Evolutionary conservation across 2,113 vertebrate species (phyloP), one percentile per base, ranked within the genome.

Genomic region (Cyrtonyx montezumae): DNA sequence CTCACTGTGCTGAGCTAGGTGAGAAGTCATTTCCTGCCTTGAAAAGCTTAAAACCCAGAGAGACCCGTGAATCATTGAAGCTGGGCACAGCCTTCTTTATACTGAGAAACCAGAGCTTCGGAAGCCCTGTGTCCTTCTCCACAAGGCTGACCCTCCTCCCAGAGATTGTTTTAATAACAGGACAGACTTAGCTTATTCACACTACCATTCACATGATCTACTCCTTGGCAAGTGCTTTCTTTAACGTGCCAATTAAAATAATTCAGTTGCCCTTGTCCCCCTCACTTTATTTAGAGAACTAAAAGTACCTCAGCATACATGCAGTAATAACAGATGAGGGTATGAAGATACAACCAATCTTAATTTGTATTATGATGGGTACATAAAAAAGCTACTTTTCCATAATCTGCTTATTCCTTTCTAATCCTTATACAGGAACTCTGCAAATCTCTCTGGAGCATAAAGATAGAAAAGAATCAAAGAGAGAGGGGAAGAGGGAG

Each of bases 381-480:
- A 53, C 73, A 87, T 77, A 46, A 85, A 85, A 96, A 92, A 94
- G 87, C 84, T 83, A 28, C 91, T 94, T 94, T 80, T 85, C 79
- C 56, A 11, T 94, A 95, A 96, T 94, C 91, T 3, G 4, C 65
- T 94, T 96, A 91, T 22, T 94, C 70, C 56, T 45, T 93, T 96
- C 87, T 95, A 95, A 91, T 95, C 68, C 91, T 85, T 40, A 48
- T 79, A 88, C 28, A 88, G 80, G 51, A 89, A 55, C 87, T 93
- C 76, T 70, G 89, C 83, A 91, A 94, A 92, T 87, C 94, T 83
- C 82, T 68, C 82, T 46, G 43, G 82, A 68, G 76, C 51, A 68
- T 61, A 74, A 69, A 58, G 80, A 90, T 51, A 88, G 74, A 84
- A 84, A 75, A 80, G 17, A 94, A 84, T 58, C 66, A 73, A 84